Base-by-base conservation (phyloP, 2,888 invertebrate genomes). In the Caenorhabditis sp. region DNA sequence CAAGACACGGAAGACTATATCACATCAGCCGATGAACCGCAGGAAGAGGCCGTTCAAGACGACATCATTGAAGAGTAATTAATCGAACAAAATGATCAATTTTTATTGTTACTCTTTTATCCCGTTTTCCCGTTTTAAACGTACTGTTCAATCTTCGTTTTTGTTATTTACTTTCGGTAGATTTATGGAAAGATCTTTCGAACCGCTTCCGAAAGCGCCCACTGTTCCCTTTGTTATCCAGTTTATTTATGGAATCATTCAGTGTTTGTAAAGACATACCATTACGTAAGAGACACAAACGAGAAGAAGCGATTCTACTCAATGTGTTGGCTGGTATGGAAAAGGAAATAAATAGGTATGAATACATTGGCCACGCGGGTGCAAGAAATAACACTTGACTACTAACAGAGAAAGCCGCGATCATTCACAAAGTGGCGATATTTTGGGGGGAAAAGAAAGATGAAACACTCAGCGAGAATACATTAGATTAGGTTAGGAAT, bases 351-450 rank as follows among this genome's bases (percentile, higher is more conserved):
- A 70, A 70, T 70, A 70, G 43, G 52, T 27, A 17, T 43, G 30
- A 37, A 48, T 52, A 55, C 35, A 65, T 24, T 8, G 24, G 52
- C 53, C 43, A 62, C 41, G 39, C 63, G 17, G 50, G 39, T 35
- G 32, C 17, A 24, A 27, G 32, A 58, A 35, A 15, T 27, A 35
- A 24, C 53, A 13, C 6, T 41, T 20, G 50, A 70, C 59, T 70
- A 70, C 59, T 52, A n/a, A 52, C 53, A 59, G 70, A 52, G 26
- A 48, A 39, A 56, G 41, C 39, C 39, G 50, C 41, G 26, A 55
- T 35, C 46, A 37, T 32, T 70, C 70, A 70, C 70, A 70, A 70
- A 70, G 70, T 59, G 70, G 59, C 70, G 59, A 70, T 70, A 59
- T 70, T 52, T 32, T 43, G 20, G 15, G n/a, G n/a, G n/a, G n/a